Base-by-base conservation (phyloP, 2,797 vertebrate genomes). In the Petrocephalus sullivani region DNA sequence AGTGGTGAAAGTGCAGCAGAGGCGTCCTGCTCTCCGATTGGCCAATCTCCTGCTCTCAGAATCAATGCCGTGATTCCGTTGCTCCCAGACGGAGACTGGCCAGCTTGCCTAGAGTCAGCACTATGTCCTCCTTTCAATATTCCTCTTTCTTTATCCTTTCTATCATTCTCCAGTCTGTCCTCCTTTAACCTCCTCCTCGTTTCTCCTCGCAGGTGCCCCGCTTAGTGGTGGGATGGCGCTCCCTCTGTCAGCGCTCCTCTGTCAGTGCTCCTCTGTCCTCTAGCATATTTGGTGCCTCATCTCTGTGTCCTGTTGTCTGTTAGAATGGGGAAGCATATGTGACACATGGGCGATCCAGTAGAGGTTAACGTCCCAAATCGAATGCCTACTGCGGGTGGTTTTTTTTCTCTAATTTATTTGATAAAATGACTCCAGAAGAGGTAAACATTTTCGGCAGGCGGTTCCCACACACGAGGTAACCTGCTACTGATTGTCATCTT, bases 61-160 rank as follows among this genome's bases (percentile, higher is more conserved):
- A 95, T 95, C 94, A 92, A 93, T 94, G 93, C 89, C 89, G 93
- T 89, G 89, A 92, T 92, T 91, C 91, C 90, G 89, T 87, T 87
- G 91, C 89, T 92, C 90, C 84, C 85, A 89, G 86, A 88, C 89
- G 51, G 90, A 88, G 89, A 91, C 91, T 89, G 89, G 90, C 89
- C 89, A 86, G 87, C 91, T 92, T 86, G 78, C 87, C 91, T 88
- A 12, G 60, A 93, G 91, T 95, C 94, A 95, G 93, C 93, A 94
- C 90, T 92, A 90, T 89, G 49, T 89, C 81, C 90, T 78, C 87
- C 86, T 84, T 56, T 85, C n/a, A 53, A n/a, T 71, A 67, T 87
- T 56, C 78, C 71, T 21, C 56, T 78, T 53, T 37, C 54, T 88
- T 56, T 28, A 61, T 67, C 84, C 89, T 88, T 28, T 71, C 78